A percentile compares a stretch with the other conserved stretches of the same genome.
Evolutionary conservation across 2,113 vertebrate genomes (phyloP).

Genomic region (Colossoma macropomum): DNA sequence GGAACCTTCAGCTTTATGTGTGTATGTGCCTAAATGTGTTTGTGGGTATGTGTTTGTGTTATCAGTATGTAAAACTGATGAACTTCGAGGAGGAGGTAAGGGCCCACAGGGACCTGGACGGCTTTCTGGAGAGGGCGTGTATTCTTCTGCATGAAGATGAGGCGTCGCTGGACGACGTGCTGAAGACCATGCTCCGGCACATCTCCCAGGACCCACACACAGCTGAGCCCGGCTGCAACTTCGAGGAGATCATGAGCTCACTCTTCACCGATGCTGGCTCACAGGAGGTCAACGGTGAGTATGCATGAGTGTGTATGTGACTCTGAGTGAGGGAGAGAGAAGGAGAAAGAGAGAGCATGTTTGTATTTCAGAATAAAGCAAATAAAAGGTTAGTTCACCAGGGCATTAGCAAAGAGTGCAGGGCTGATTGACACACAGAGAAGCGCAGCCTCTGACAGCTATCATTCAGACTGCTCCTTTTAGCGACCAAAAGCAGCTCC

Average conservation of each 20-base stretch:
- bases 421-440: conserved; percentile 44
- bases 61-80: conserved; percentile 96
- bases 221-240: conserved; percentile 82
- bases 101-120: conserved; percentile 92
- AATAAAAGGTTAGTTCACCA: conserved; percentile 42
- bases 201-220: conserved; percentile 84
- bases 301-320: not conserved
- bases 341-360: not conserved
- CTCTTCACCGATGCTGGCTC: conserved; percentile 93
- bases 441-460: conserved; percentile 29
- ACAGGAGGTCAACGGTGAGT: conserved; percentile 90
- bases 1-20: not conserved
- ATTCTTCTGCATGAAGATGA: conserved; percentile 93
- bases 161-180: conserved; percentile 91
- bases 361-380: conserved; percentile 27
- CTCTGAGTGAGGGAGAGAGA: conserved; percentile 47
- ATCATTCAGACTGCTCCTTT: conserved; percentile 22
- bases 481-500: not conserved
- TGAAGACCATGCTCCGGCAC: conserved; percentile 91
- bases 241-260: conserved; percentile 93
- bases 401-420: conserved; percentile 21
- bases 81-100: conserved; percentile 96
- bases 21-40: not conserved
- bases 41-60: not conserved
- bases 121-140: conserved; percentile 89